These are phyloP conservation scores for Frieseomelitta varia DNA, from an alignment of 1,140 invertebrate genomes.

Conservation along the genomic window DNA sequence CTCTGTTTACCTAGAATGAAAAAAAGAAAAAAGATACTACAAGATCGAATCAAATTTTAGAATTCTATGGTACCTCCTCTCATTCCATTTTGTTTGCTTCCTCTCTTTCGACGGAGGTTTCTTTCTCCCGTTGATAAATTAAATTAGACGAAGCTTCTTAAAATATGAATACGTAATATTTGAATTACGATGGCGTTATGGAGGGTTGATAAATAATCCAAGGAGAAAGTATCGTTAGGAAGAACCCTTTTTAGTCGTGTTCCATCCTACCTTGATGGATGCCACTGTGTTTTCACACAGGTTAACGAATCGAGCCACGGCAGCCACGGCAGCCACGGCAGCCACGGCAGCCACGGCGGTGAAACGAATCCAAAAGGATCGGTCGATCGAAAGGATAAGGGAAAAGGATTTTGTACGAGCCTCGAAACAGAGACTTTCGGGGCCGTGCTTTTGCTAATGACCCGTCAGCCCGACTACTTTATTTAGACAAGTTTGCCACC, in stretches of 20 bases:
- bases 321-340: not conserved
- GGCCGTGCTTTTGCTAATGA: constrained; percentile 37
- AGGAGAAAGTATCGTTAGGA: not conserved
- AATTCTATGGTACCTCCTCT: no score
- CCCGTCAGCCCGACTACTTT: constrained; percentile 45
- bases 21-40: no score
- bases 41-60: no score
- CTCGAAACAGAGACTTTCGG: not conserved
- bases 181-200: no score
- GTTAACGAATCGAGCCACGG: constrained; percentile 24
- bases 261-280: constrained; percentile 15
- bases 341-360: not conserved
- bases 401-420: not conserved
- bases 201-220: constrained; percentile 43
- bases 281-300: constrained; percentile 2
- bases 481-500: constrained; percentile 44
- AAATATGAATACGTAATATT: no score
- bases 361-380: constrained; percentile 45
- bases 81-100: no score
- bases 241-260: constrained; percentile 36
- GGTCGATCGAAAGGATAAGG: constrained; percentile 29
- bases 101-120: no score
- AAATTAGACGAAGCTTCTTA: no score
- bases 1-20: no score
- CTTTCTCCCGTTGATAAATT: no score